Conservation (phyloP, 2,888 invertebrate species). For the Zaprionus lineosus region DNA sequence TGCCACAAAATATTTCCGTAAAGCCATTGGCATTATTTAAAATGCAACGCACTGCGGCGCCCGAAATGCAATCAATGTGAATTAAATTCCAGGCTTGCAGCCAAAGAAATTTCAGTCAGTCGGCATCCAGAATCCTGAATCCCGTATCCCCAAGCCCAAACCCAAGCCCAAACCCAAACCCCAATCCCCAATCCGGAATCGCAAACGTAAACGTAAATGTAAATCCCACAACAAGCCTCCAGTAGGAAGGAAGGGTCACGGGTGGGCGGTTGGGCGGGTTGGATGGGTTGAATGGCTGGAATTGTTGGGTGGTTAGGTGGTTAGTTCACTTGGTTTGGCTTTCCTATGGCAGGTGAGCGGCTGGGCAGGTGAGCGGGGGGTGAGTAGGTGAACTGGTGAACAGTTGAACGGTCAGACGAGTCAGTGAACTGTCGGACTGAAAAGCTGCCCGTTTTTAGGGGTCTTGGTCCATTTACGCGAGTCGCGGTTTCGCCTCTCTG, state of each 20-base stretch:
- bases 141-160: no score
- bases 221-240: no score
- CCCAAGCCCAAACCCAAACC: no score
- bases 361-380: background rate
- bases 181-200: no score
- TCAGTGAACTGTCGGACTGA: slow-evolving; percentile 20
- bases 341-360: background rate
- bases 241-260: background rate
- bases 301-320: background rate
- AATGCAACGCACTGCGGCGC: slow-evolving; percentile 77
- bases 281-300: background rate
- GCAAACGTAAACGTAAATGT: no score
- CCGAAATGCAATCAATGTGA: slow-evolving; percentile 74
- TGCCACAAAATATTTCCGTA: slow-evolving; percentile 68
- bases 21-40: slow-evolving; percentile 77
- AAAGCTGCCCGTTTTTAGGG: slow-evolving; percentile 29
- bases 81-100: slow-evolving; percentile 68
- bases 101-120: slow-evolving; percentile 52
- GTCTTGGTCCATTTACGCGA: slow-evolving; percentile 32
- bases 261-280: background rate
- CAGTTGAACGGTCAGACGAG: slow-evolving; percentile 5
- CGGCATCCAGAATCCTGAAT: background rate
- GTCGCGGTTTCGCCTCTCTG: slow-evolving; percentile 21
- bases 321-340: background rate
- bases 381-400: background rate